Evolutionary conservation across 2,797 vertebrate species (phyloP).

Genomic region (Ambastaia sidthimunki): DNA sequence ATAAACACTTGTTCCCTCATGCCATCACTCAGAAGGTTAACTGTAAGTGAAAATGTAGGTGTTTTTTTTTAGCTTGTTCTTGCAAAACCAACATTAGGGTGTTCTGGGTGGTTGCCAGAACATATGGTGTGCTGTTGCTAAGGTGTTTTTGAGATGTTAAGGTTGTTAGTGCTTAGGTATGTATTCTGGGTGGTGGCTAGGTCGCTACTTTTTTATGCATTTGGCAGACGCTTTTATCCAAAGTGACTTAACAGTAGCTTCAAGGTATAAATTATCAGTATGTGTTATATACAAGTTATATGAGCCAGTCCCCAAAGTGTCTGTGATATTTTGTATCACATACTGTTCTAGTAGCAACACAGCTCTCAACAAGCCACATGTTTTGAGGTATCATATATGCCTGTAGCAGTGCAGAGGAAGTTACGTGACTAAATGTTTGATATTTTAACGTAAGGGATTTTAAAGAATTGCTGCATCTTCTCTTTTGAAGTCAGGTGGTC

Average conservation of each 20-base stretch:
- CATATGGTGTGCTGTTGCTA: background rate
- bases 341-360: too few species aligned
- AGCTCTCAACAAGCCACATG: background rate
- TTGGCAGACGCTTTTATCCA: too few species aligned
- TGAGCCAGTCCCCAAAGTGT: background rate
- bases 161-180: background rate
- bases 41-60: too few species aligned
- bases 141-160: background rate
- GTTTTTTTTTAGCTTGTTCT: background rate
- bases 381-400: background rate
- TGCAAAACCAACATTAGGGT: background rate
- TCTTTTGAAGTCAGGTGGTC: background rate
- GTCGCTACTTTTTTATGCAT: background rate
- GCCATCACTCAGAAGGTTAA: background rate
- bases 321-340: background rate
- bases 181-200: background rate
- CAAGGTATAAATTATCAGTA: too few species aligned
- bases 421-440: background rate
- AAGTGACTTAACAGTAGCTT: too few species aligned
- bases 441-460: background rate
- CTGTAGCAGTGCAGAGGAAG: background rate
- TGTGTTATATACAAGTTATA: background rate
- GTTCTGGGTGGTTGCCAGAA: background rate
- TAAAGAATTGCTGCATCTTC: background rate
- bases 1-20: constrained; percentile 14